These are phyloP conservation scores for Thumatha senex DNA, from an alignment of 2,888 invertebrate species.

Conservation along the genomic window DNA sequence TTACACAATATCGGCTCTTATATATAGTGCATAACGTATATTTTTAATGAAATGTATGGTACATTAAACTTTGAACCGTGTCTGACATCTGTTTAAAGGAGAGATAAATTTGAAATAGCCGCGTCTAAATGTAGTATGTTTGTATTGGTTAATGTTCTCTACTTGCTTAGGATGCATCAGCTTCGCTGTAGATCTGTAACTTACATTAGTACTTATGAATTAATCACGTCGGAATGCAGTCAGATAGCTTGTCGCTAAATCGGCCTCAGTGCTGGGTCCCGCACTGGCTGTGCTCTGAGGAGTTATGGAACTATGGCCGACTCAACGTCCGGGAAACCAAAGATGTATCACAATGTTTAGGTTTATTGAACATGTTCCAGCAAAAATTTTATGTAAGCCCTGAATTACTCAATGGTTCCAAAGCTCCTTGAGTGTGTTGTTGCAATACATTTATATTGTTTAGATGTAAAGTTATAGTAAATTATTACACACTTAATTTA, in stretches of 20 bases:
- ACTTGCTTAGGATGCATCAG: conserved; percentile 76
- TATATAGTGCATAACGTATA: conserved; percentile 44
- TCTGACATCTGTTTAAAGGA: conserved; percentile 19
- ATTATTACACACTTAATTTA: conserved; percentile 82
- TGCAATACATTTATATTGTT: conserved; percentile 80
- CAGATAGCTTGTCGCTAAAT: conserved; percentile 33
- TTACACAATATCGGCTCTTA: conserved; percentile 58
- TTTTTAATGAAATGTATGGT: conserved; percentile 37
- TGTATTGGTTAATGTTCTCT: conserved; percentile 68
- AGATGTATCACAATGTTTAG: conserved; percentile 77
- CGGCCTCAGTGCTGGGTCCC: conserved; percentile 24
- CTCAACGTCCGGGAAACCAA: conserved; percentile 72
- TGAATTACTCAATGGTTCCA: conserved; percentile 76
- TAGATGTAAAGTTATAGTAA: conserved; percentile 81
- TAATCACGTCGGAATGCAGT: conserved; percentile 59
- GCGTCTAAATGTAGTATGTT: conserved; percentile 32
- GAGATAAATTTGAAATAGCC: conserved; percentile 29
- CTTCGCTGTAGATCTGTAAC: conserved; percentile 82
- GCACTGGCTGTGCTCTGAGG: conserved; percentile 53
- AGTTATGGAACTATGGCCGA: conserved; percentile 76
- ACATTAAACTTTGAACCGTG: conserved; percentile 28
- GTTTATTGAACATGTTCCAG: conserved; percentile 70
- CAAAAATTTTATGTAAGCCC: conserved; percentile 64
- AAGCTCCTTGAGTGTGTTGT: conserved; percentile 79
- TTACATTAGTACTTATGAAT: conserved; percentile 80